These are phyloP conservation scores for Xenentodon cancila DNA, from an alignment of 2,797 vertebrate species.

Conservation along the genomic window DNA sequence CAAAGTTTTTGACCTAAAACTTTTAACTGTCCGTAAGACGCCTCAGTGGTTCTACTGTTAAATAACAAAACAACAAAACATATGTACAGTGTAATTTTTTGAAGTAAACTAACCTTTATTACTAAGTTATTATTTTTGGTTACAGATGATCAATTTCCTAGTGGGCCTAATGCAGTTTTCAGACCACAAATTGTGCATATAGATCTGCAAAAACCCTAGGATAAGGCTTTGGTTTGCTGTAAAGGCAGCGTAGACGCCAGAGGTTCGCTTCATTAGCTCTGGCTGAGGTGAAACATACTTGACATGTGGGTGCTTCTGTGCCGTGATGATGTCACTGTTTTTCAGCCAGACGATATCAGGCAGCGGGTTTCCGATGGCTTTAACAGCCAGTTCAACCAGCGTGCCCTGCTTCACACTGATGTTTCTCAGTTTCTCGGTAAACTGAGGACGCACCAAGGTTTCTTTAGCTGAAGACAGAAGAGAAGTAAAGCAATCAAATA, in stretches of 20 bases:
- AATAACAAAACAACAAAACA: too few relatives aligned
- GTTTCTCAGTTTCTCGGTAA: slow-evolving; percentile 93
- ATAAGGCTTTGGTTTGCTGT: too few relatives aligned
- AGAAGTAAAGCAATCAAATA: neutral
- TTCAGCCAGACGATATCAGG: slow-evolving; percentile 99
- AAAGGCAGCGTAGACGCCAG: neutral
- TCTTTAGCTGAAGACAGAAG: slow-evolving; percentile 86
- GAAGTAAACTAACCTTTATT: too few relatives aligned
- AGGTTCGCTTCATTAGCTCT: neutral
- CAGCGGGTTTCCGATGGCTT: slow-evolving; percentile 93
- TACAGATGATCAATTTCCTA: too few relatives aligned
- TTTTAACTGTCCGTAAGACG: too few relatives aligned
- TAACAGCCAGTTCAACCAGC: slow-evolving; percentile 91
- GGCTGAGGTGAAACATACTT: slow-evolving; percentile 74
- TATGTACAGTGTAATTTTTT: too few relatives aligned
- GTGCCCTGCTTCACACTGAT: slow-evolving; percentile 93
- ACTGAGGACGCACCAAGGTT: slow-evolving; percentile 90
- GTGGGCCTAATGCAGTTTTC: too few relatives aligned
- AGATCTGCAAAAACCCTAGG: too few relatives aligned
- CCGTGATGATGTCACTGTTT: slow-evolving; percentile 96
- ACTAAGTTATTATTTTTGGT: too few relatives aligned
- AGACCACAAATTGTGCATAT: too few relatives aligned
- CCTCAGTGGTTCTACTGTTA: too few relatives aligned
- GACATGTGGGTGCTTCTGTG: slow-evolving; percentile 93
- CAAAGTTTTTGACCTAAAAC: too few relatives aligned